These are phyloP conservation scores for Dryobota labecula DNA, from an alignment of 2,888 invertebrate species.

Conservation along the genomic window DNA sequence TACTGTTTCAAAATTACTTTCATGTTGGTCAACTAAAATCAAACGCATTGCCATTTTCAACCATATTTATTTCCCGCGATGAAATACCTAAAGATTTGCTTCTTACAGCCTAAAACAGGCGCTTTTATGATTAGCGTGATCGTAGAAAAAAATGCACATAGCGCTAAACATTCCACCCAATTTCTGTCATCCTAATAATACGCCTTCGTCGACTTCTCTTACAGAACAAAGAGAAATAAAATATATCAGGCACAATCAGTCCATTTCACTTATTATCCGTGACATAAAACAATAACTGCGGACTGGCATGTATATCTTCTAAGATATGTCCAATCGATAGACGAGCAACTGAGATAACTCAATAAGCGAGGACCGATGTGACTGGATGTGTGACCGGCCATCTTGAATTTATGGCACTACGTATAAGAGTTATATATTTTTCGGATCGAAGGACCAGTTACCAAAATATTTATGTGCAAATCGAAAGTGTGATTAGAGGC, in stretches of 20 bases:
- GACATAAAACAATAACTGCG: slow-evolving; percentile 61
- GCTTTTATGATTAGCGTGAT: not conserved
- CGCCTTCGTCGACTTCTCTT: not conserved
- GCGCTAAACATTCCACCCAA: not conserved
- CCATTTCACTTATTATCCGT: slow-evolving; percentile 58
- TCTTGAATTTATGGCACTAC: slow-evolving; percentile 63
- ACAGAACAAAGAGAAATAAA: slow-evolving; percentile 49
- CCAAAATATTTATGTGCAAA: not conserved
- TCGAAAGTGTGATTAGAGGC: not conserved
- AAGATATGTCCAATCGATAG: slow-evolving; percentile 62
- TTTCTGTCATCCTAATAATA: not conserved
- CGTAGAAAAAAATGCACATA: not conserved
- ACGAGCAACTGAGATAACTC: slow-evolving; percentile 73
- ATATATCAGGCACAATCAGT: slow-evolving; percentile 44
- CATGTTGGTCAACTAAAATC: too few species aligned
- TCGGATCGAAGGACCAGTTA: not conserved
- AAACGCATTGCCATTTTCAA: too few species aligned
- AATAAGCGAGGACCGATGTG: slow-evolving; percentile 69
- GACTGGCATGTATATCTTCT: slow-evolving; percentile 44
- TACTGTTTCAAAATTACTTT: too few species aligned
- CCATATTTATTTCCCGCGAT: too few species aligned
- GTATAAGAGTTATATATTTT: slow-evolving; percentile 1
- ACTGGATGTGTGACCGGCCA: slow-evolving; percentile 68
- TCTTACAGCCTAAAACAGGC: too few species aligned
- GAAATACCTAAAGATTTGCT: too few species aligned